These are phyloP conservation scores for Bathynomus jamesi DNA, from an alignment of 1,140 invertebrate species.

Conservation along the genomic window DNA sequence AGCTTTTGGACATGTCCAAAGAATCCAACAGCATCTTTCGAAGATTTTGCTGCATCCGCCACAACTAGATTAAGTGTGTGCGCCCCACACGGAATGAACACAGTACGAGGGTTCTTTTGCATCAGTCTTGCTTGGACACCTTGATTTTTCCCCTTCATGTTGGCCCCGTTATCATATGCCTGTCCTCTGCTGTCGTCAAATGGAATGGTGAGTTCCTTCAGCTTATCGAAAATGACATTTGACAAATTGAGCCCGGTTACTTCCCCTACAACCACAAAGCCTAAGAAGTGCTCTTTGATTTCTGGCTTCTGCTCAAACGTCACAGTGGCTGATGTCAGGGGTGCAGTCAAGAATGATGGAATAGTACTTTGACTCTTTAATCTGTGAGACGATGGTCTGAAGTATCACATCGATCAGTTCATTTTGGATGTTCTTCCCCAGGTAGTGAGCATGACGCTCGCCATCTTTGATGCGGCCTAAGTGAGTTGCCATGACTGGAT, in stretches of 20 bases:
- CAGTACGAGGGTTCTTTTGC: slow-evolving; percentile 7
- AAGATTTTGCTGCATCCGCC: slow-evolving; percentile 16
- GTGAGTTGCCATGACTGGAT: not conserved
- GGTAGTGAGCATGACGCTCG: slow-evolving; percentile 1
- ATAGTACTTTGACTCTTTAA: slow-evolving; percentile 13
- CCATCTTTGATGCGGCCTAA: not conserved
- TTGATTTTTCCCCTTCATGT: too few relatives aligned
- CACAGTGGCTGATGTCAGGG: slow-evolving; percentile 1
- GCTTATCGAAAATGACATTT: slow-evolving; percentile 9
- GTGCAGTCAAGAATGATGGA: slow-evolving; percentile 11
- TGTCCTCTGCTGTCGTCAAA: slow-evolving; percentile 22
- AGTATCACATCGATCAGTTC: slow-evolving; percentile 13
- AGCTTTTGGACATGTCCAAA: slow-evolving; percentile 22
- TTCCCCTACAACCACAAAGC: slow-evolving; percentile 5
- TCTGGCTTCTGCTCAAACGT: slow-evolving; percentile 4
- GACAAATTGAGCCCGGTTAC: slow-evolving; percentile 6
- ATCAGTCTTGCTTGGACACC: slow-evolving; percentile 16
- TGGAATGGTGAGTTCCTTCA: slow-evolving; percentile 17
- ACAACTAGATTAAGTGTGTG: slow-evolving; percentile 11
- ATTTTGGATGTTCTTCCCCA: not conserved
- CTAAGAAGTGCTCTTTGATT: slow-evolving; percentile 1
- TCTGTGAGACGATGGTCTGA: slow-evolving; percentile 3
- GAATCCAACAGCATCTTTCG: slow-evolving; percentile 9
- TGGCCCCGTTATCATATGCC: slow-evolving; percentile 19
- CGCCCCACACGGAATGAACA: slow-evolving; percentile 18